Evolutionary conservation across 2,888 invertebrate genomes (phyloP).

Genomic region (Hydraecia micacea): DNA sequence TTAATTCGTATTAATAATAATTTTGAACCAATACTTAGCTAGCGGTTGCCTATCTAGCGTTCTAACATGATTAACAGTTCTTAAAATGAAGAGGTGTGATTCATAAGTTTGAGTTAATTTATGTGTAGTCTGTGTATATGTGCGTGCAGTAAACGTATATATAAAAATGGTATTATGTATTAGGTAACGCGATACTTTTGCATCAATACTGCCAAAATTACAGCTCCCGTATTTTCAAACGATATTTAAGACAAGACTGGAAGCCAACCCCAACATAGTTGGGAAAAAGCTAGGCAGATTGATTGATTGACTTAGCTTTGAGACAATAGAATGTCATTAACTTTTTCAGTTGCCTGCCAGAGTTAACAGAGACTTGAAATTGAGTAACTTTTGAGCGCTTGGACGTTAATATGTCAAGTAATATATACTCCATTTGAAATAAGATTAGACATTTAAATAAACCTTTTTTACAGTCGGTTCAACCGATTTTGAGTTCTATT

Average conservation of each 20-base stretch:
- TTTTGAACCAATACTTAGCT: constrained; percentile 42
- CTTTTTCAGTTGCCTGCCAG: not conserved
- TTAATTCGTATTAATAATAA: constrained; percentile 24
- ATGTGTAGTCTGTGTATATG: constrained; percentile 35
- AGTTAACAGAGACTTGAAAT: not conserved
- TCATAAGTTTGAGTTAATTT: constrained; percentile 48
- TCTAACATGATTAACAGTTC: constrained; percentile 24
- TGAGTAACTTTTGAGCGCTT: not conserved
- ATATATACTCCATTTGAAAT: no score
- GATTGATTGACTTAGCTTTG: not conserved
- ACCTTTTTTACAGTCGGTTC: no score
- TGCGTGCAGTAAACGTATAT: constrained; percentile 46
- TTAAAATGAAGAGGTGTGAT: constrained; percentile 31
- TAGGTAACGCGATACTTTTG: constrained; percentile 13
- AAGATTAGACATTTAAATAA: no score
- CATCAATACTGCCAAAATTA: constrained; percentile 21
- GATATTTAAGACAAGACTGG: not conserved
- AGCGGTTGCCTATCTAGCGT: constrained; percentile 49
- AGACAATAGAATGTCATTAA: not conserved
- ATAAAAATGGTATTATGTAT: constrained; percentile 29
- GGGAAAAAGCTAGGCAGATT: not conserved
- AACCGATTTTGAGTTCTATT: no score
- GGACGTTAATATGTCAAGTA: not conserved
- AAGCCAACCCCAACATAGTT: not conserved
- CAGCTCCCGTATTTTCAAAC: not conserved